These are phyloP conservation scores for Camponotus fellah DNA, from an alignment of 2,888 invertebrate species.

Conservation along the genomic window DNA sequence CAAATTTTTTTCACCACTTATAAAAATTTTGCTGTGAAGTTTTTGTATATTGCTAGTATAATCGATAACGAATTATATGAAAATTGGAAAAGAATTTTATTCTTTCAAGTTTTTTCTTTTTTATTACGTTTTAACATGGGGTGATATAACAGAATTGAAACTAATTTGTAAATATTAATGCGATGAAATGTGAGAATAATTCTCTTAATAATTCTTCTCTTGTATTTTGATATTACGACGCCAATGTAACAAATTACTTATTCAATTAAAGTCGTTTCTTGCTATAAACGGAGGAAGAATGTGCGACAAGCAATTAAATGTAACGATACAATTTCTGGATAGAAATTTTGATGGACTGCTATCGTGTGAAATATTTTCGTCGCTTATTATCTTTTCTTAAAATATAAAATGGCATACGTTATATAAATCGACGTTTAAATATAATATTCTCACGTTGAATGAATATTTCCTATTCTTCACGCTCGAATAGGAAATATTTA, in stretches of 20 bases:
- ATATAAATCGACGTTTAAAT: not conserved
- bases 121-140: not conserved
- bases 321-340: not conserved
- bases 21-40: not conserved
- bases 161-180: slow-evolving; percentile 1
- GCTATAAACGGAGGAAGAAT: not conserved
- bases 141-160: not conserved
- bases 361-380: not conserved
- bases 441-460: not conserved
- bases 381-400: not conserved
- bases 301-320: slow-evolving; percentile 34
- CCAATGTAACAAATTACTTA: slow-evolving; percentile 27
- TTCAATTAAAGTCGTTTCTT: slow-evolving; percentile 16
- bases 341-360: not conserved
- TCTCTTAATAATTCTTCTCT: not conserved
- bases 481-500: not conserved
- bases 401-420: not conserved
- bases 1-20: not conserved
- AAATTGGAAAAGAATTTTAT: not conserved
- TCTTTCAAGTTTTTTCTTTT: not conserved
- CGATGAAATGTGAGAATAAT: not conserved
- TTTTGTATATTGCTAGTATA: not conserved
- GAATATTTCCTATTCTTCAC: too few relatives aligned
- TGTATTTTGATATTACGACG: not conserved
- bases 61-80: not conserved